A percentile compares a stretch with the other conserved stretches of the same genome.
Evolutionary conservation across 35 echinoderm and acorn worm genomes (phyloP).

Genomic region (Nesometra sesokonis): DNA sequence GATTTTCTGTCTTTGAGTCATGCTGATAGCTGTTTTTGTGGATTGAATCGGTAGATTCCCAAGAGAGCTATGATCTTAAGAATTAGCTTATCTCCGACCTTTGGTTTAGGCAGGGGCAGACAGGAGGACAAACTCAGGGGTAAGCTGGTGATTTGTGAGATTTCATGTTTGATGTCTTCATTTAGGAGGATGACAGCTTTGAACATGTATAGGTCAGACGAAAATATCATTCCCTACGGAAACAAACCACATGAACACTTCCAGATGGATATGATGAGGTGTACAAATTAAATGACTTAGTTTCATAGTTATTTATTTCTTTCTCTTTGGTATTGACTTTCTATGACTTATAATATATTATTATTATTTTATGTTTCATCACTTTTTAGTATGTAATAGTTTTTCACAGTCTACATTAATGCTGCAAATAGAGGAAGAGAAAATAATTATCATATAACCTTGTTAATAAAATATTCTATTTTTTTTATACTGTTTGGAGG

Average conservation of each 20-base stretch:
- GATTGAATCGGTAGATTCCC: not conserved
- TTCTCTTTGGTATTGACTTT: too few species aligned
- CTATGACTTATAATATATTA: too few species aligned
- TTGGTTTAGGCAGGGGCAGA: not conserved
- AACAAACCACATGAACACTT: not conserved
- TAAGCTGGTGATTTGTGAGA: not conserved
- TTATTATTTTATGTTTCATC: too few species aligned
- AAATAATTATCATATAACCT: too few species aligned
- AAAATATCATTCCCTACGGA: not conserved
- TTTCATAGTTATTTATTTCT: not conserved
- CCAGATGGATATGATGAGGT: not conserved
- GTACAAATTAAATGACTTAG: not conserved
- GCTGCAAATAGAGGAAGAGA: too few species aligned
- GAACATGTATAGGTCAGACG: not conserved
- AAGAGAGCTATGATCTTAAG: not conserved
- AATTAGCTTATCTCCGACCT: not conserved
- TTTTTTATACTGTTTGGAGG: too few species aligned
- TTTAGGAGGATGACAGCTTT: not conserved
- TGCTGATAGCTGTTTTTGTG: not conserved
- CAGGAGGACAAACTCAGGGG: not conserved
- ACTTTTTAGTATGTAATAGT: too few species aligned
- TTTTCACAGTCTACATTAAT: too few species aligned
- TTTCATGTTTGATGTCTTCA: not conserved
- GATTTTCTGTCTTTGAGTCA: not conserved
- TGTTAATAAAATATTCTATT: too few species aligned